These are phyloP conservation scores for Crypturellus tataupa DNA, from an alignment of 2,797 vertebrate species.

Conservation along the genomic window DNA sequence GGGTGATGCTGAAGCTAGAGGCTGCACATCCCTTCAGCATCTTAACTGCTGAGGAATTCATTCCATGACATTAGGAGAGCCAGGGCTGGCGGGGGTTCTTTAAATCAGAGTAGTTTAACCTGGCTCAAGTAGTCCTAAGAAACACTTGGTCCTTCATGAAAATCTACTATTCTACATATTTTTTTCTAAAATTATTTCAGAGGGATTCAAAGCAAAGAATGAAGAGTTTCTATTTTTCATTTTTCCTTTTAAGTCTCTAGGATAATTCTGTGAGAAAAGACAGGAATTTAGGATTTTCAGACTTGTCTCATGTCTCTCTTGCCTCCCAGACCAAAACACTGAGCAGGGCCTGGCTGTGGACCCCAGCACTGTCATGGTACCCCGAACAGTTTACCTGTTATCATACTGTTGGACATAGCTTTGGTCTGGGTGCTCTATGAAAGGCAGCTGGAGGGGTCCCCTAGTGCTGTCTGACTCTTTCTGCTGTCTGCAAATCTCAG, in stretches of 20 bases:
- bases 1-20: not conserved
- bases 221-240: not conserved
- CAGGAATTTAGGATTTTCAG: not conserved
- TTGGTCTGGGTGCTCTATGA: not conserved
- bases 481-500: not conserved
- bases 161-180: not conserved
- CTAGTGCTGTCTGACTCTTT: not conserved
- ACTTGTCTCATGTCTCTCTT: not conserved
- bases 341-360: not conserved
- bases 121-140: too few species aligned
- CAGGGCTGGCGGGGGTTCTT: not conserved
- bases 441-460: not conserved
- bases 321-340: not conserved
- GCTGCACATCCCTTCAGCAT: not conserved
- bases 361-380: not conserved
- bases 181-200: not conserved
- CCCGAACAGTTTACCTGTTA: not conserved
- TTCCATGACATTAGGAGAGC: not conserved
- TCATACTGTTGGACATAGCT: not conserved
- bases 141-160: not conserved
- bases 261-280: not conserved
- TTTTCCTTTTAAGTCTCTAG: not conserved
- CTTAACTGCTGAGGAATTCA: rapidly evolving
- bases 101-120: not conserved
- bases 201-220: not conserved